These are phyloP conservation scores for Coelinius sp. DNA, from an alignment of 2,888 invertebrate species.

Conservation along the genomic window DNA sequence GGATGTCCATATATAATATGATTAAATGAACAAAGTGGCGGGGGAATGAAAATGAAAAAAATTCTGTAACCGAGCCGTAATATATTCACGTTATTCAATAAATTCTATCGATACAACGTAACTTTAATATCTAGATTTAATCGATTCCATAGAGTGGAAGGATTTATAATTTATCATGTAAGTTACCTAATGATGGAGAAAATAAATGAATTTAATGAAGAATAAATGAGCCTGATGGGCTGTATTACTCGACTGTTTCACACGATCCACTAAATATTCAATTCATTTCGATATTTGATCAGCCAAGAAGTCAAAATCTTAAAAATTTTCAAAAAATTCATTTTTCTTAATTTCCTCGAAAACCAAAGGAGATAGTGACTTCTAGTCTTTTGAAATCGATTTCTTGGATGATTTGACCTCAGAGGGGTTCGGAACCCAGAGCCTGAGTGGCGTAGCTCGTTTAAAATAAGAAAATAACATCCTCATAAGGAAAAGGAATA, in stretches of 20 bases:
- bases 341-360: too few relatives aligned
- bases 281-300: slow-evolving; percentile 44
- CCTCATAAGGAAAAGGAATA: too few relatives aligned
- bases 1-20: slow-evolving; percentile 17
- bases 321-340: too few relatives aligned
- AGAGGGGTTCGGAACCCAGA: too few relatives aligned
- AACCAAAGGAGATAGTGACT: too few relatives aligned
- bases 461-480: too few relatives aligned
- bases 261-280: slow-evolving; percentile 60
- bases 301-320: too few relatives aligned
- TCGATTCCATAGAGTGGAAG: slow-evolving; percentile 48
- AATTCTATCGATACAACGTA: slow-evolving; percentile 48
- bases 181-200: slow-evolving; percentile 31
- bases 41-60: not conserved
- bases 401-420: too few relatives aligned
- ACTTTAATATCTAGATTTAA: slow-evolving; percentile 47
- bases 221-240: slow-evolving; percentile 35
- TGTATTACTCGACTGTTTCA: slow-evolving; percentile 60
- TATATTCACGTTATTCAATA: slow-evolving; percentile 31
- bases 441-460: too few relatives aligned
- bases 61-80: slow-evolving; percentile 28
- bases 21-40: not conserved
- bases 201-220: slow-evolving; percentile 29
- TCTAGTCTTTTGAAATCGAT: too few relatives aligned
- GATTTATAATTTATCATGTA: slow-evolving; percentile 43